Evolutionary conservation across 2,113 vertebrate species (phyloP).

Genomic region (Rhinogobius similis): DNA sequence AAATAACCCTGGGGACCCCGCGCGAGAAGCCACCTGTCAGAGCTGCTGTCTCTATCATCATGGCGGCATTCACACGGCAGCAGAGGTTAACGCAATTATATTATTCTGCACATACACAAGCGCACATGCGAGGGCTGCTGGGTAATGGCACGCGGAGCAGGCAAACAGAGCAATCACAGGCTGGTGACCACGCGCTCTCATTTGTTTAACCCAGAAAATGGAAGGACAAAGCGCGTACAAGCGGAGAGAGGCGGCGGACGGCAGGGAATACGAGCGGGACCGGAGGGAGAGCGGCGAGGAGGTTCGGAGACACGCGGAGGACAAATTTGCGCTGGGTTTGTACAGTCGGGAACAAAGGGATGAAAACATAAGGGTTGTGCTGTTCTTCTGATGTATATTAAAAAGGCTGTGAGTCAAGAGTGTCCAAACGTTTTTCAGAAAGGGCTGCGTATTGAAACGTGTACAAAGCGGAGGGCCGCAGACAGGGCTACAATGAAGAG

Average conservation of each 20-base stretch:
- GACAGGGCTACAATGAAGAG: no score
- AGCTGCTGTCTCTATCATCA: constrained; percentile 19
- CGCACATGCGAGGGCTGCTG: constrained; percentile 8
- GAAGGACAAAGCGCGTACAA: constrained; percentile 37
- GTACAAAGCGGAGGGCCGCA: no score
- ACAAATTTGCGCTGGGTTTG: constrained; percentile 27
- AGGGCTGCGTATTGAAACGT: no score
- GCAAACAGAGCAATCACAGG: constrained; percentile 10
- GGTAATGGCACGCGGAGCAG: constrained; percentile 19
- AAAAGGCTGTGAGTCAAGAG: no score
- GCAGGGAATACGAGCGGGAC: constrained; percentile 37
- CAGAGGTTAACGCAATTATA: constrained; percentile 35
- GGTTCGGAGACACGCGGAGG: not conserved
- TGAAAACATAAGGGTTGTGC: not conserved
- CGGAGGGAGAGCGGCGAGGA: constrained; percentile 41
- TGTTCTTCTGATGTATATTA: not conserved
- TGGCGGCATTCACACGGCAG: not conserved
- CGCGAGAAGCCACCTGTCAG: constrained; percentile 70
- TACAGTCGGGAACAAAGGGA: constrained; percentile 19
- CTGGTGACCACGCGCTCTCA: constrained; percentile 39
- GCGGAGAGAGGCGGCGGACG: constrained; percentile 36
- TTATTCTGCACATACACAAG: constrained; percentile 10
- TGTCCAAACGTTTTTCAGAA: no score
- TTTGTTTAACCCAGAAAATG: constrained; percentile 41
- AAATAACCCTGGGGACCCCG: constrained; percentile 68